Evolutionary conservation across 1,140 invertebrate species (phyloP).

Genomic region (Drosophila bocki): DNA sequence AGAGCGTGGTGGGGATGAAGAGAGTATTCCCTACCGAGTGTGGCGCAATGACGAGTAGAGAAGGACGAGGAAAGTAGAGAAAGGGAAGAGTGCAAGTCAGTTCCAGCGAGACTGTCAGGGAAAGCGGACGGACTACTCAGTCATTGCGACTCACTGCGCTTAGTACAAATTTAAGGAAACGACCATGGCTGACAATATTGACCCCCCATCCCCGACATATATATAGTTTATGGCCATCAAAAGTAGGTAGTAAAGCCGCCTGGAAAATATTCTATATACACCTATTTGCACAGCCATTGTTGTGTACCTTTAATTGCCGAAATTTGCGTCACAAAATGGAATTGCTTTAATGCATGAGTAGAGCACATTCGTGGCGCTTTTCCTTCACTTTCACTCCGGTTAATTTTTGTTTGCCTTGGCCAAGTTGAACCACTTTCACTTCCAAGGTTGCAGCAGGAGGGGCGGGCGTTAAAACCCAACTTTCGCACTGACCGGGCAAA

Average conservation of each 20-base stretch:
- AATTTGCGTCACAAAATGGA: slow-evolving; percentile 21
- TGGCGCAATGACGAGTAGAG: no score
- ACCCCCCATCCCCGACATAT: no score
- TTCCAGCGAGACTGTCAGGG: no score
- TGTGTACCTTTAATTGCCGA: slow-evolving; percentile 33
- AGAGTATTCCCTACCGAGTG: no score
- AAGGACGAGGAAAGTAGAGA: no score
- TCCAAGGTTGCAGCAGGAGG: slow-evolving; percentile 14
- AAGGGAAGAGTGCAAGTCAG: no score
- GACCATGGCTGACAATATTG: no score
- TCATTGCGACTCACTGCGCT: no score
- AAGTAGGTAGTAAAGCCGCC: neutral
- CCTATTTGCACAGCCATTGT: slow-evolving; percentile 1
- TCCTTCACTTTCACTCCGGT: neutral
- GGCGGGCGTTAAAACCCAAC: slow-evolving; percentile 10
- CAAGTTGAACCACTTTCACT: slow-evolving; percentile 6
- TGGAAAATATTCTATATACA: slow-evolving; percentile 5
- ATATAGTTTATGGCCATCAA: neutral
- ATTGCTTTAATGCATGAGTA: slow-evolving; percentile 9
- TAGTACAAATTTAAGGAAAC: no score
- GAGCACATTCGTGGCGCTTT: neutral
- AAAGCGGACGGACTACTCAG: no score
- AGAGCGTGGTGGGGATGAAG: no score
- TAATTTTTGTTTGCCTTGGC: slow-evolving; percentile 32
- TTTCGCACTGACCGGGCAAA: slow-evolving; percentile 37